phyloP scores from a whole-genome alignment of 2,113 vertebrate genomes.

The Heterotilapia buettikoferi region DNA sequence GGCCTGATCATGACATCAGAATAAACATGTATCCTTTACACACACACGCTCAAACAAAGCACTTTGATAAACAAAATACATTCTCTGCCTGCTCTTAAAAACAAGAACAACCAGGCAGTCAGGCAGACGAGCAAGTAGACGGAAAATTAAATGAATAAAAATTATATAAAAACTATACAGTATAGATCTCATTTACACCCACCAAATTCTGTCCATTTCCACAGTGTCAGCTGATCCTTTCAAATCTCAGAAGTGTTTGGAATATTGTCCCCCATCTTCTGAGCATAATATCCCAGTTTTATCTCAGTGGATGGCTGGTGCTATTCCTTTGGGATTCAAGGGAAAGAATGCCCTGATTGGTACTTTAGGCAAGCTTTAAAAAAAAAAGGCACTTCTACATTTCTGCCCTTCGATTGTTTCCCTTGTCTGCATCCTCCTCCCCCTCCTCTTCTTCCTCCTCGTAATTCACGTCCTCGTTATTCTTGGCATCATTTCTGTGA shows the following conservation, averaged over 20 bases:
- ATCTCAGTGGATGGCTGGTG: slow-evolving; percentile 4
- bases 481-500: slow-evolving; percentile 46
- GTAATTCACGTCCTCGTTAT: slow-evolving; percentile 81
- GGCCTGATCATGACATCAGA: neutral
- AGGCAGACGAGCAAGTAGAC: neutral
- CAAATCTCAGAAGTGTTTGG: slow-evolving; percentile 11
- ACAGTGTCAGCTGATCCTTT: slow-evolving; percentile 29
- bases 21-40: slow-evolving; percentile 5
- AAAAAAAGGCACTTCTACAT: slow-evolving; percentile 75
- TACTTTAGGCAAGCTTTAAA: neutral
- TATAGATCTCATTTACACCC: neutral
- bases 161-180: neutral
- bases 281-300: neutral
- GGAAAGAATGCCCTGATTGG: neutral
- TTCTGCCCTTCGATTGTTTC: slow-evolving; percentile 79
- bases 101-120: slow-evolving; percentile 1
- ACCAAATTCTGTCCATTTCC: slow-evolving; percentile 24
- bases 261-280: slow-evolving; percentile 3
- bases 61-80: slow-evolving; percentile 36
- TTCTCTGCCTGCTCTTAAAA: slow-evolving; percentile 28
- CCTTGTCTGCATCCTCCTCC: slow-evolving; percentile 74
- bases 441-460: slow-evolving; percentile 87
- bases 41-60: neutral
- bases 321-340: slow-evolving; percentile 15
- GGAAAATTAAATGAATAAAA: neutral